Evolutionary conservation across 2,113 vertebrate species (phyloP).

Genomic region (Ginglymostoma cirratum): DNA sequence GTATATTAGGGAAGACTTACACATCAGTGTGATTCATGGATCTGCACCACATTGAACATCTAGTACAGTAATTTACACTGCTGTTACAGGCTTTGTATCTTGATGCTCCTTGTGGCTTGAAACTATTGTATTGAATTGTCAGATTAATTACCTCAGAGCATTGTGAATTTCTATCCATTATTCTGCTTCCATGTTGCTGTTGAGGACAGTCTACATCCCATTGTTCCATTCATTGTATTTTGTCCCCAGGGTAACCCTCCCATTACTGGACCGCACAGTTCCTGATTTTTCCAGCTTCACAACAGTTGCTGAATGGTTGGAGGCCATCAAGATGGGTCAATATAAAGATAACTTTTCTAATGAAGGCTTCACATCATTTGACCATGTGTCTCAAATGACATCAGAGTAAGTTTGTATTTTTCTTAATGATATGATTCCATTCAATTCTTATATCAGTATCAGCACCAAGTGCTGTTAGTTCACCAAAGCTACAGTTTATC

Average conservation of each 20-base stretch:
- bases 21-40: neutral
- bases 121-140: neutral
- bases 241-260: constrained; percentile 73
- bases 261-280: constrained; percentile 83
- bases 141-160: neutral
- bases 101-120: constrained; percentile 44
- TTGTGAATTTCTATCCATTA: neutral
- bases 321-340: constrained; percentile 95
- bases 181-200: neutral
- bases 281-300: constrained; percentile 91
- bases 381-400: constrained; percentile 86
- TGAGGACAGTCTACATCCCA: neutral
- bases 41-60: neutral
- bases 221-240: neutral
- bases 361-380: constrained; percentile 80
- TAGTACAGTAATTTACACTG: neutral
- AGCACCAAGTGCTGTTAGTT: neutral
- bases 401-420: constrained; percentile 74
- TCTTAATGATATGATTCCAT: neutral
- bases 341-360: constrained; percentile 90
- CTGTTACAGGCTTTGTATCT: constrained; percentile 38
- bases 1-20: neutral
- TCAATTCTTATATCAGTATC: too few relatives aligned
- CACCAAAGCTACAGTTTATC: neutral
- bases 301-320: constrained; percentile 89